Evolutionary conservation across 1,140 invertebrate genomes (phyloP), one percentile per base, ranked within the genome.

Genomic region (Centruroides sculpturatus): DNA sequence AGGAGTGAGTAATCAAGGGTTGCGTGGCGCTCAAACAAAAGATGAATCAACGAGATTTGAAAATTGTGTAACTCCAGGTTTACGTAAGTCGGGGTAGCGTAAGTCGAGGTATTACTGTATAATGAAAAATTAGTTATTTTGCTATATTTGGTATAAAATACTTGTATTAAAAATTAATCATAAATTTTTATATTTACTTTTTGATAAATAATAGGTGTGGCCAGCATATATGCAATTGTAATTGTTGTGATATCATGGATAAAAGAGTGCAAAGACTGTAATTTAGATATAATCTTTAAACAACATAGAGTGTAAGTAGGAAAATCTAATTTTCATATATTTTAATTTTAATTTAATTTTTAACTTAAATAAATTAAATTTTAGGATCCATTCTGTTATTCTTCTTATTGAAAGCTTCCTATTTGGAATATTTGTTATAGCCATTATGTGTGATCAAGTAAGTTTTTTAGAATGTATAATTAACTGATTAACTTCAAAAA

Each of bases 401-500:
- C 75, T 94, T 59, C 77, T 89, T 59, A 76, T 93, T 73, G 90
- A 92, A 74, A 86, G 84, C 64, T 77, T 83, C 5, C 73, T 94
- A 13, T 94, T 94, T 77, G 90, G 89, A 34, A 80, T 93, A 67
- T 94, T 94, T 76, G 89, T 93, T 3, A 75, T 88, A 55, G 88
- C 87, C 52, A 92, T 94, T 65, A 81, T 91, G 66, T 84, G 89
- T 70, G 90, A 93, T 78, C 91, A 94, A 76, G 80, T 92, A 64
- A 82, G 85, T 48, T 59, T 0, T 7, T 55, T 47, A 46, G 6
- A 55, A 35, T 66, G 13, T 35, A 61, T 13, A 48, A n/a, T 46
- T 41, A 12, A 41, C 23, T 35, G 50, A 61, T 23, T 23, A 41
- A 6, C 5, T 41, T 41, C 8, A 41, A 6, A 23, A 41, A 41